Base-by-base conservation (phyloP, 2,113 vertebrate species). In the Psilopsiagon aymara region DNA sequence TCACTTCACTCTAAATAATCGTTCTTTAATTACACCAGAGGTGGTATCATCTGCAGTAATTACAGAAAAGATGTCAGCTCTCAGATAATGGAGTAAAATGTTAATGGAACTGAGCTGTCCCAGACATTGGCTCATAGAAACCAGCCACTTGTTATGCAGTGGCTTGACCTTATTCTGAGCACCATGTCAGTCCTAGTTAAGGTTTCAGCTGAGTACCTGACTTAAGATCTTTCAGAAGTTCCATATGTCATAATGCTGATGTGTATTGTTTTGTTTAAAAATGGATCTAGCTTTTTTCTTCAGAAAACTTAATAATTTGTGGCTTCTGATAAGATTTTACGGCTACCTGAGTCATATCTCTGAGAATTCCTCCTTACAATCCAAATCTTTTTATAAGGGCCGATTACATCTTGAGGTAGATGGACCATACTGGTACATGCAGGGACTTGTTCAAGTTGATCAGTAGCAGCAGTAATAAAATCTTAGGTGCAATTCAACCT, bases 11-110 rank as follows among this genome's bases (percentile, higher is more conserved):
- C 96, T 92, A 97, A 97, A 96, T 98, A 99, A 98, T 98, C 96
- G 95, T 98, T 98, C 97, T 98, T 98, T 99, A 98, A 98, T 99
- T 99, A 98, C 97, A 97, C 96, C 97, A 97, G 96, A 98, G 98
- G 98, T 98, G 98, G 98, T 97, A 98, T 98, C 97, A 98, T 98
- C 98, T 98, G 97, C 96, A 97, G 97, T 98, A 98, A 99, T 98
- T 98, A 98, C 97, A 97, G 97, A 98, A 97, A 98, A 98, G 97
- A 97, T 98, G 98, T 98, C 98, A 98, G 94, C 96, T 98, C 94
- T 93, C 90, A 97, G 96, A 98, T 97, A 97, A 97, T 98, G 95
- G 94, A 97, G 93, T 97, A 94, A 94, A 97, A 96, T 91, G 96
- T 97, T 98, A 97, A 98, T 97, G 88, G 95, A 77, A 90, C 80